phyloP scores from a whole-genome alignment of 2,797 vertebrate genomes.

The Myiothlypis chrysogaster region DNA sequence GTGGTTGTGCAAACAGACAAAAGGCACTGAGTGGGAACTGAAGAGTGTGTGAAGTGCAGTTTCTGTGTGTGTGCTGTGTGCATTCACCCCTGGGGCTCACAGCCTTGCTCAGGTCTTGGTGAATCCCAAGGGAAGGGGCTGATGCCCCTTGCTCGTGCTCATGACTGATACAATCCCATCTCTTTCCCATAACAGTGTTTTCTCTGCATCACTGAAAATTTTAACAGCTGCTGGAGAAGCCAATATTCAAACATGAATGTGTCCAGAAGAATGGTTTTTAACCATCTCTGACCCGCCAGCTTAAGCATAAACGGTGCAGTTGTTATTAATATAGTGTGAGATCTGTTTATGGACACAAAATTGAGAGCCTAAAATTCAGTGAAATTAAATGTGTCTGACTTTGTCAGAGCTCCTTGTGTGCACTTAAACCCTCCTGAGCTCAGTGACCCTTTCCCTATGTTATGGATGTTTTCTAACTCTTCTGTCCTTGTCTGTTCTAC shows the following conservation, averaged over 20 bases:
- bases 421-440: neutral
- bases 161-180: neutral
- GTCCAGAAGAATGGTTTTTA: neutral
- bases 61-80: neutral
- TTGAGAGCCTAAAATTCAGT: neutral
- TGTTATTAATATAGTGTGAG: rapidly evolving
- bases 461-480: rapidly evolving
- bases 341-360: neutral
- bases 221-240: neutral
- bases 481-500: neutral
- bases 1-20: neutral
- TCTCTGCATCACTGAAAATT: neutral
- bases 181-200: neutral
- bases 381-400: neutral
- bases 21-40: neutral
- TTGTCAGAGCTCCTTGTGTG: neutral
- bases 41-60: neutral
- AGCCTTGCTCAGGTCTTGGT: neutral
- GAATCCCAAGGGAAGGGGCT: neutral
- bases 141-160: rapidly evolving
- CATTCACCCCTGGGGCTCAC: neutral
- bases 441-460: neutral
- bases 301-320: neutral
- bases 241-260: neutral
- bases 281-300: neutral